Percentiles rank a stretch among this genome's conserved stretches.
Evolutionary conservation across 1,140 invertebrate genomes (phyloP).

Genomic region (Meloidogyne chitwoodi): DNA sequence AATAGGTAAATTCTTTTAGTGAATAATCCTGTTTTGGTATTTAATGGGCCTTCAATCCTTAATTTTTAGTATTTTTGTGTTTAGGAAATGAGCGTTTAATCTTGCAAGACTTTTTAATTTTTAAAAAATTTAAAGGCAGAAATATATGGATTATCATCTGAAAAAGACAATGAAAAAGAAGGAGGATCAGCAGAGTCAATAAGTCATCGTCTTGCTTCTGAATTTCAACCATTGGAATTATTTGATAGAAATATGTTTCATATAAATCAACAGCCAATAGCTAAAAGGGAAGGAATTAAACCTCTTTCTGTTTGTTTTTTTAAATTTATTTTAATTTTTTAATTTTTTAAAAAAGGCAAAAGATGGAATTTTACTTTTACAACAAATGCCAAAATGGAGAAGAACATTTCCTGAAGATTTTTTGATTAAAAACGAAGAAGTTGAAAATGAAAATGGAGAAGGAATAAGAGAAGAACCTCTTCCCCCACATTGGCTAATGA

Average conservation of each 20-base stretch:
- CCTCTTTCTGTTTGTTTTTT: not conserved
- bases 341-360: not conserved
- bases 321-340: too few relatives aligned
- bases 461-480: not conserved
- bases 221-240: not conserved
- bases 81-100: too few relatives aligned
- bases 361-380: not conserved
- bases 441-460: not conserved
- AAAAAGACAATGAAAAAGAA: not conserved
- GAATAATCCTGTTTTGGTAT: too few relatives aligned
- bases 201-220: not conserved
- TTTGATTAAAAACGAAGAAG: not conserved
- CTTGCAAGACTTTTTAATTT: too few relatives aligned
- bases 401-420: not conserved
- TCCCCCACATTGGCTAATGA: not conserved
- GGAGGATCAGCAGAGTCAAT: conserved; percentile 2
- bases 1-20: too few relatives aligned
- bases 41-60: too few relatives aligned
- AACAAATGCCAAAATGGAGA: not conserved
- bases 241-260: not conserved
- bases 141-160: not conserved
- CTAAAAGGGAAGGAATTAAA: not conserved
- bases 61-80: too few relatives aligned
- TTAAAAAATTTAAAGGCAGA: conserved; percentile 12
- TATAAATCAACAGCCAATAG: not conserved